Base-by-base conservation (phyloP, 2,113 vertebrate genomes). In the Rhipidura dahli region DNA sequence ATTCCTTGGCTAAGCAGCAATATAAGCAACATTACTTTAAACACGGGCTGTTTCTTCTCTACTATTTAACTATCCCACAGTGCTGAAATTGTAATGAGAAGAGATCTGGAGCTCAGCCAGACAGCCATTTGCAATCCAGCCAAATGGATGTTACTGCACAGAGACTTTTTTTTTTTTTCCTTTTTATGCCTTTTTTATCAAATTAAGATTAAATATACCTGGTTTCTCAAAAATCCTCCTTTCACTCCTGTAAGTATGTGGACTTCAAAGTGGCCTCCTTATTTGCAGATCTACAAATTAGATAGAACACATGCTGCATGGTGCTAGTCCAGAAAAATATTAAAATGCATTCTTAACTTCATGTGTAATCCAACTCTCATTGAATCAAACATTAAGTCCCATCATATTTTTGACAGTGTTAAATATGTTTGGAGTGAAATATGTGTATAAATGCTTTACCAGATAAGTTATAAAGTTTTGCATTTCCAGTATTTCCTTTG, bases 1-100 rank as follows among this genome's bases (percentile, higher is more conserved):
- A 87, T 79, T 94, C 93, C 63, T 75, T 94, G 80, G 78, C 75
- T 89, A 96, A 92, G 89, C 87, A 79, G 93, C 64, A 97, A 69
- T 61, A 89, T 42, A 90, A 94, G 83, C 45, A 90, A 65, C 44
- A 57, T 81, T 90, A 95, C 68, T 90, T 71, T 87, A 93, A 94
- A 90, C 28, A 91, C 0, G 0, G 12, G 7, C 50, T 79, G 57
- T 72, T 94, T 96, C 83, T 91, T 40, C 63, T 50, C 28, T 75
- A 28, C 20, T 87, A 81, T 77, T 75, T 76, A 95, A 91, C 53
- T 93, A 78, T 44, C 45, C n/a, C 90, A 54, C 51, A 84, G 80
- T 40, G 45, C 83, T 61, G 78, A 78, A 75, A 89, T 44, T 71
- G 51, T 33, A 95, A 89, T 71, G 66, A 93, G 72, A 53, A 78